These are phyloP conservation scores for Lota lota DNA, from an alignment of 2,113 vertebrate genomes.

Conservation along the genomic window DNA sequence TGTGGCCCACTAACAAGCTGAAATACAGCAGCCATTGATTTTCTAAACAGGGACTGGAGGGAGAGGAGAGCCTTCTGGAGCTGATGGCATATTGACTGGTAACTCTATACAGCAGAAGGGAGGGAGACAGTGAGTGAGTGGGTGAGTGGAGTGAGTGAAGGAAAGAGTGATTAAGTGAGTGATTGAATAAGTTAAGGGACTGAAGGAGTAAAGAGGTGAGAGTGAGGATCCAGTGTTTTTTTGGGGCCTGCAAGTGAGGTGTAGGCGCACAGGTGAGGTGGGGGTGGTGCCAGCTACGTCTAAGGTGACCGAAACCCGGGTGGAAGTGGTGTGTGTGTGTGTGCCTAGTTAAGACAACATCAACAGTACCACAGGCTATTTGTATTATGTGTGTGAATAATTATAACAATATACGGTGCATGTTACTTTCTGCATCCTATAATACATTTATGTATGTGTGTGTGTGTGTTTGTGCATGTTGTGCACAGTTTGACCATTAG, in stretches of 20 bases:
- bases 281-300: constrained; percentile 62
- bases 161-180: constrained; percentile 43
- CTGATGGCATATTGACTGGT: constrained; percentile 56
- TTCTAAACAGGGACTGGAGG: constrained; percentile 43
- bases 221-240: constrained; percentile 37
- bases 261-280: constrained; percentile 68
- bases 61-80: constrained; percentile 38
- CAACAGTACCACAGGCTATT: constrained; percentile 36
- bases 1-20: constrained; percentile 15
- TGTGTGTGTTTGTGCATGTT: constrained; percentile 49
- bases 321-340: constrained; percentile 46
- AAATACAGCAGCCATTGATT: constrained; percentile 48
- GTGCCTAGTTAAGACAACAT: constrained; percentile 27
- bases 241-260: constrained; percentile 69
- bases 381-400: constrained; percentile 58
- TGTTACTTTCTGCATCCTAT: constrained; percentile 53
- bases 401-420: background rate
- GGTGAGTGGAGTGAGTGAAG: constrained; percentile 74
- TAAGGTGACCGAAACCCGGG: constrained; percentile 23
- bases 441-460: constrained; percentile 47
- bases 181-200: constrained; percentile 51
- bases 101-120: constrained; percentile 51
- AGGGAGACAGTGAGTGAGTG: constrained; percentile 67
- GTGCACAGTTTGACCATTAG: constrained; percentile 87
- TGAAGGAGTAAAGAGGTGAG: constrained; percentile 57